These are phyloP conservation scores for Nymphalis polychloros DNA, from an alignment of 2,888 invertebrate genomes.

Conservation along the genomic window DNA sequence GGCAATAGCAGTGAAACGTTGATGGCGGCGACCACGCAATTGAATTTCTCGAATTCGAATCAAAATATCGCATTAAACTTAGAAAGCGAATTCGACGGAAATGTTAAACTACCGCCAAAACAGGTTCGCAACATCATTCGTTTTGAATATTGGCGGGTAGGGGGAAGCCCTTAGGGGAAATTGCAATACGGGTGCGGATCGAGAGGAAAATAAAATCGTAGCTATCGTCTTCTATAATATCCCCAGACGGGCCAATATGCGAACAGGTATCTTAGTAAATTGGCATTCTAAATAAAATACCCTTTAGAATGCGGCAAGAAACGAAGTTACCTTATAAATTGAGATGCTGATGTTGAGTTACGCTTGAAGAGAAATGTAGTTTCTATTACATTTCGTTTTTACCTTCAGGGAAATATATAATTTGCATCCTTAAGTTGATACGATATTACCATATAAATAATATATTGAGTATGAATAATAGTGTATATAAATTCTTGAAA, in stretches of 20 bases:
- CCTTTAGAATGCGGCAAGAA: constrained; percentile 49
- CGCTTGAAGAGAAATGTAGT: constrained; percentile 38
- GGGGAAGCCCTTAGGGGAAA: constrained; percentile 65
- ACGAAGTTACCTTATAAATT: constrained; percentile 51
- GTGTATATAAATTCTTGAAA: not conserved
- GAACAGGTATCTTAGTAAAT: constrained; percentile 66
- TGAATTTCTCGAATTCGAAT: constrained; percentile 62
- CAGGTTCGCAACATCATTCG: constrained; percentile 74
- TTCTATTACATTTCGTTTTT: constrained; percentile 37
- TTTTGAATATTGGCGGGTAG: constrained; percentile 77
- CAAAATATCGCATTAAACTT: constrained; percentile 60
- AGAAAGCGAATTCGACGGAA: constrained; percentile 52
- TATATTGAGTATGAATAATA: constrained; percentile 17
- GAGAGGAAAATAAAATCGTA: constrained; percentile 71
- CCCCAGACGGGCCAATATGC: constrained; percentile 66
- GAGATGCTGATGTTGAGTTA: constrained; percentile 40
- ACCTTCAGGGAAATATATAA: constrained; percentile 35
- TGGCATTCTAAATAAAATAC: constrained; percentile 65
- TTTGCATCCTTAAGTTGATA: constrained; percentile 35
- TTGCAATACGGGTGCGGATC: constrained; percentile 61
- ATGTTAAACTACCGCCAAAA: constrained; percentile 56
- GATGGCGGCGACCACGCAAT: constrained; percentile 50
- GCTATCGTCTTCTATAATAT: constrained; percentile 63
- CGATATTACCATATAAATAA: constrained; percentile 25
- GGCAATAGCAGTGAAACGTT: constrained; percentile 36